Conservation (phyloP, 2,797 vertebrate genomes). For the Melanotaenia parkinsoni region DNA sequence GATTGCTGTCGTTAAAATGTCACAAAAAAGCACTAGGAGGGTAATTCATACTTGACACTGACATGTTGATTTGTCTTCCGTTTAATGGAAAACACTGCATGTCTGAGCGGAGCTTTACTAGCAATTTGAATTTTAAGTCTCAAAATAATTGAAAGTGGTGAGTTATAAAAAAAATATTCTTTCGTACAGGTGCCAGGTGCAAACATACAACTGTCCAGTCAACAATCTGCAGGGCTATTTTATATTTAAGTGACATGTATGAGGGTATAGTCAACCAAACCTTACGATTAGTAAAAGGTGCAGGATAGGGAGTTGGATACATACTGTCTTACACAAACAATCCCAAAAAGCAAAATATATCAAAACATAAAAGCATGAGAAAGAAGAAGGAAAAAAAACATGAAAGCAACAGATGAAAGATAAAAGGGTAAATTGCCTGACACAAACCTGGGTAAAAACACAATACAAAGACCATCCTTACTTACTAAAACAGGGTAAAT, state of each 20-base stretch:
- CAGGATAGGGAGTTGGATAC: background rate
- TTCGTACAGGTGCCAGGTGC: background rate
- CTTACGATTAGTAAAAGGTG: background rate
- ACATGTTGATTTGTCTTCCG: background rate
- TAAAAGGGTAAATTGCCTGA: background rate
- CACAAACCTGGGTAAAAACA: background rate
- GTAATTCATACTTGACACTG: background rate
- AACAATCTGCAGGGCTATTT: background rate
- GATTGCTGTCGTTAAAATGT: background rate
- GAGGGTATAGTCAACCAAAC: background rate
- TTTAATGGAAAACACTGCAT: background rate
- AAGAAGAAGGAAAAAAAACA: too few relatives aligned
- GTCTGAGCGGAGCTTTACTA: background rate
- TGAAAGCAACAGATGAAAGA: background rate
- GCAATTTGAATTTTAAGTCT: background rate
- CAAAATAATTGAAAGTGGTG: background rate
- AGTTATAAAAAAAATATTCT: background rate
- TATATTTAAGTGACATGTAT: background rate
- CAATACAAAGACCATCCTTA: background rate
- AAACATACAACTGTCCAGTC: background rate
- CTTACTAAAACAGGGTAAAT: background rate
- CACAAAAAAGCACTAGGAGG: background rate
- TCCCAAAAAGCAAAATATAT: background rate
- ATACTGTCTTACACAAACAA: background rate
- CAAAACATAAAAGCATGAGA: background rate